Evolutionary conservation across 2,888 invertebrate species (phyloP).

Genomic region (Hyles lineata): DNA sequence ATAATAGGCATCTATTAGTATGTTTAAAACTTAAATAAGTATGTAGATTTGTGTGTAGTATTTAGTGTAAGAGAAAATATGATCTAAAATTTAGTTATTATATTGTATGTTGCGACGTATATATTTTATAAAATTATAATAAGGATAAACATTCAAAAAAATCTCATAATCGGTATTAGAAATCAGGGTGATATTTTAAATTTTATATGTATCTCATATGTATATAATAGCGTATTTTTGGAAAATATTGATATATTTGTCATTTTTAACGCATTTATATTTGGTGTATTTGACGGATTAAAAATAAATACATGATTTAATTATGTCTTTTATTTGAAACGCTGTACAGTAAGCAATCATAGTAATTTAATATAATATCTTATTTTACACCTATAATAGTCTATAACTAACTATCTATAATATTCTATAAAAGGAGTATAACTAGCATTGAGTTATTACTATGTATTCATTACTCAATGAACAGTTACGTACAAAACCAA

Average conservation of each 20-base stretch:
- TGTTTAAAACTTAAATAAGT: no score
- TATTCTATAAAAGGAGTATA: no score
- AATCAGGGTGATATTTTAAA: background rate
- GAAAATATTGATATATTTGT: background rate
- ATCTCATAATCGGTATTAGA: conserved; percentile 3
- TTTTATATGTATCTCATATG: background rate
- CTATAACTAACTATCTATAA: no score
- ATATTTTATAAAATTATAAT: background rate
- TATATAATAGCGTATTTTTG: background rate
- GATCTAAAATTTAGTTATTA: background rate
- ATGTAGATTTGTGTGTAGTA: no score
- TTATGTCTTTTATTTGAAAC: background rate
- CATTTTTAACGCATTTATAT: conserved; percentile 5
- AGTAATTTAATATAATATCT: background rate
- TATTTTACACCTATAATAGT: no score
- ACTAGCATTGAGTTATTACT: no score
- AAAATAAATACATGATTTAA: background rate
- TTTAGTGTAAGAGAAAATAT: no score
- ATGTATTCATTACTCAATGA: no score
- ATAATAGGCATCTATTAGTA: no score
- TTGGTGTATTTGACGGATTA: background rate
- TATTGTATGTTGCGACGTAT: background rate
- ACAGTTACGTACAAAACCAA: no score
- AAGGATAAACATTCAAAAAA: background rate
- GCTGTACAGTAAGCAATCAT: conserved; percentile 11